Base-by-base conservation (phyloP, 2,888 invertebrate genomes). In the Rhamphomyia laevipes region DNA sequence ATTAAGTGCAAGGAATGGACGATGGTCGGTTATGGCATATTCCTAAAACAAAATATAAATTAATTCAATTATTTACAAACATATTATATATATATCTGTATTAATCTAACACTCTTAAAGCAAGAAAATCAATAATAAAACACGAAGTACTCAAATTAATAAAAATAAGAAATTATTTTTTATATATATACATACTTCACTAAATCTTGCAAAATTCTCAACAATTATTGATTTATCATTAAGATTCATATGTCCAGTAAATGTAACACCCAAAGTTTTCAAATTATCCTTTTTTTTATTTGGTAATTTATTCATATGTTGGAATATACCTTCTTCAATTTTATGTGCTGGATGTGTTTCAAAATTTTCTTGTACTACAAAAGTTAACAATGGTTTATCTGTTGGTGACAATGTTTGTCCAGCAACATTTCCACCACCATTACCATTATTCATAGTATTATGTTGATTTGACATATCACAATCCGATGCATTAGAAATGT, bases 181-280 rank as follows among this genome's bases (percentile, higher is more conserved):
- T 7, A 27, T 27, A 7, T 11, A 15, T 27, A 13, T 47, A 61
- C 64, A 58, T 56, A 69, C 68, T 61, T 69, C 65, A 58, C 70
- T 69, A 54, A 69, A 69, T 59, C 62, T 66, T 49, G 65, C 65
- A 55, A 69, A 69, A 60, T 69, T 69, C 48, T 69, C 70, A 52
- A 69, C 70, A 54, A 69, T 67, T 63, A 69, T 67, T 59, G 68
- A 67, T 64, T 69, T 69, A 57, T 69, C 68, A 55, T 62, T 60
- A 50, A 68, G 56, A 52, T 66, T 68, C 68, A 69, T 69, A 60
- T 69, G 70, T 50, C 68, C 68, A 27, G 68, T 69, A 50, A 69
- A 69, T 37, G 70, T 64, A 12, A 69, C 68, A 49, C 68, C 70
- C 51, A 68, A 50, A 50, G 66, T 65, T 56, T 69, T 69, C 7